phyloP scores from a whole-genome alignment of 2,888 invertebrate species.

The Pristionchus exspectatus region DNA sequence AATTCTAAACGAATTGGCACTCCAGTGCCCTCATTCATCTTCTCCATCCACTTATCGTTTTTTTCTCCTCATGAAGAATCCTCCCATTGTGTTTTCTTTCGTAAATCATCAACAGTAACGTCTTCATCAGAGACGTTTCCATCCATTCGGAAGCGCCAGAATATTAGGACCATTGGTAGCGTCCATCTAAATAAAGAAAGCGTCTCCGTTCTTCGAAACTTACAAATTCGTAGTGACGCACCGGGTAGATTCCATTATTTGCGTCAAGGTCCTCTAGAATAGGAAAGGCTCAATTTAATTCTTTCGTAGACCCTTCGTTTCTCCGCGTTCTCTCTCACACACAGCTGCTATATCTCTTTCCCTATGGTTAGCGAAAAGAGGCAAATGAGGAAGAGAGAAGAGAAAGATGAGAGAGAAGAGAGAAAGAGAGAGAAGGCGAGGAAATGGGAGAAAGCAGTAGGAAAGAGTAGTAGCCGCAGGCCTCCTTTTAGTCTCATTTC shows the following conservation, averaged over 20 bases:
- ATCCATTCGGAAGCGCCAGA: background rate
- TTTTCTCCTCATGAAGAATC: background rate
- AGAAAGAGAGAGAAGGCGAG: background rate
- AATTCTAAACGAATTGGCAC: background rate
- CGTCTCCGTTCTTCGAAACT: background rate
- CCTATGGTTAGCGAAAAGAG: background rate
- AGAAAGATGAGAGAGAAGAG: background rate
- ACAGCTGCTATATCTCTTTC: background rate
- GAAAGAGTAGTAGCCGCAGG: background rate
- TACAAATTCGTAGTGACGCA: background rate
- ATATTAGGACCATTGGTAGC: background rate
- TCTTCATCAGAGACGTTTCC: background rate
- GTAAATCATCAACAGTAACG: background rate
- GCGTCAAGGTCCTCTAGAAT: background rate
- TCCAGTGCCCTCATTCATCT: background rate
- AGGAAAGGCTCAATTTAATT: background rate
- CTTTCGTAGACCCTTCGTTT: background rate
- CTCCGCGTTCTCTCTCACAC: background rate
- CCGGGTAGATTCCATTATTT: background rate
- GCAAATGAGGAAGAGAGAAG: slow-evolving; percentile 1
- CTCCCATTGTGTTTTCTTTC: background rate
- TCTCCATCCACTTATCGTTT: background rate
- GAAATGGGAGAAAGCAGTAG: background rate
- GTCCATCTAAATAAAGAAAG: background rate
- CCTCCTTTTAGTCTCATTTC: slow-evolving; percentile 7